Base-by-base conservation (phyloP, 2,797 vertebrate genomes). In the Vultur gryphus region DNA sequence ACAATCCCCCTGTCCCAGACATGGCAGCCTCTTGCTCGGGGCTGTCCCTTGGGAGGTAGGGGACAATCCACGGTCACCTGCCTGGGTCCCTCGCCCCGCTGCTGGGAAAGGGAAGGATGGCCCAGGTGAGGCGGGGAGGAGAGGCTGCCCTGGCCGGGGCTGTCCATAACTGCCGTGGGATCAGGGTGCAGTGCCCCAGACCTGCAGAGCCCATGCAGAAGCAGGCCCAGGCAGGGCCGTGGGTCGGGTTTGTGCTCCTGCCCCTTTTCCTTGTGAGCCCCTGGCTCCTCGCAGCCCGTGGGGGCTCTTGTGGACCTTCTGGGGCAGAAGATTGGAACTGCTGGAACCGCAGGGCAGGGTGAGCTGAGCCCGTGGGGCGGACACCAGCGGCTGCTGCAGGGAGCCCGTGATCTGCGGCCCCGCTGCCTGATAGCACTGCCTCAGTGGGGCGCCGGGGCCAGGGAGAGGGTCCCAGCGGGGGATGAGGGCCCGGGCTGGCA, bases 371-470 rank as follows among this genome's bases (percentile, higher is more conserved):
- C 8, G 1, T 1, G 2, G 35, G 33, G 33, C 6, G 6, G 15
- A 7, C 1, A 8, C 19, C 33, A 10, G 44, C 15, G 2, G 33
- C 59, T 69, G 89, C 59, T 37, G 37, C 51, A 16, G 43, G 39
- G 57, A 54, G 35, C 25, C 49, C 4, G 0, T 41, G 49, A 54
- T 25, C 20, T 33, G 52, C 33, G 2, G 11, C 55, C 66, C 54
- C 4, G 1, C 70, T 82, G 49, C 44, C 37, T 11, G 7, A 11
- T 9, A 15, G 48, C 4, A 1, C 24, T 35, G 75, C 57, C 62
- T 71, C 58, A 0, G 0, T 3, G 2, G 75, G 13, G 18, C 28
- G 24, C 33, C 7, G 16, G 75, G 58, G 28, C 35, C 0, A 4
- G 31, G 65, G 54, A 80, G 31, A 10, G 19, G 33, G 20, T 67